Base-by-base conservation (phyloP, 2,797 vertebrate genomes). In the Ptychobarbus kaznakovi region DNA sequence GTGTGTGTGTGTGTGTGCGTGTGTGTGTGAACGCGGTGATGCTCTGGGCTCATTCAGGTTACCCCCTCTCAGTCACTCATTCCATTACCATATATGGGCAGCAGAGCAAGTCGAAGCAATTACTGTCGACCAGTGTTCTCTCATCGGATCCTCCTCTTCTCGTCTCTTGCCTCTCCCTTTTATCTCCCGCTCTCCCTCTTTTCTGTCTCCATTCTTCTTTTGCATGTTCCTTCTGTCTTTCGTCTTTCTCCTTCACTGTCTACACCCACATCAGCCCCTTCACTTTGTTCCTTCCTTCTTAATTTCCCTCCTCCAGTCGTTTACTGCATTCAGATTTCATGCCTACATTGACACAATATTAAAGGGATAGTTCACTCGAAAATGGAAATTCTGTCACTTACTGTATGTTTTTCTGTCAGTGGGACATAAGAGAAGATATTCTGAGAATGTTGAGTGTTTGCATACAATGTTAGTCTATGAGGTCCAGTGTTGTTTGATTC, bases 41-140 rank as follows among this genome's bases (percentile, higher is more conserved):
- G 63, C 73, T 83, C 32, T 58, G 74, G 12, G 88, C 92, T 92
- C 91, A 86, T 92, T 88, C 88, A 85, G 89, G 92, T 93, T 91
- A 86, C 85, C 86, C 79, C 82, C 89, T 77, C 89, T 84, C 63
- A 89, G 87, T 92, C 89, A 89, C 86, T 78, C 90, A 91, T 93
- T 91, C 88, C 91, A 89, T 91, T 68, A 81, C 94, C 92, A 87
- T 93, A 92, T 90, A 91, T 87, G 90, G 93, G 77, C 89, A 90
- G 10, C 84, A 44, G 89, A 87, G 90, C 88, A 38, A 84, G 61
- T 85, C 25, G 28, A 20, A 88, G 87, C 84, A 87, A 92, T 90
- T 87, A 87, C 88, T 25, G 87, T 88, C 83, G 86, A 87, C 84
- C 87, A 86, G 22, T 88, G 86, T 80, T 66, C 40, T 77, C 86